Conservation (phyloP, 2,113 vertebrate genomes). For the Periophthalmodon schlosseri region DNA sequence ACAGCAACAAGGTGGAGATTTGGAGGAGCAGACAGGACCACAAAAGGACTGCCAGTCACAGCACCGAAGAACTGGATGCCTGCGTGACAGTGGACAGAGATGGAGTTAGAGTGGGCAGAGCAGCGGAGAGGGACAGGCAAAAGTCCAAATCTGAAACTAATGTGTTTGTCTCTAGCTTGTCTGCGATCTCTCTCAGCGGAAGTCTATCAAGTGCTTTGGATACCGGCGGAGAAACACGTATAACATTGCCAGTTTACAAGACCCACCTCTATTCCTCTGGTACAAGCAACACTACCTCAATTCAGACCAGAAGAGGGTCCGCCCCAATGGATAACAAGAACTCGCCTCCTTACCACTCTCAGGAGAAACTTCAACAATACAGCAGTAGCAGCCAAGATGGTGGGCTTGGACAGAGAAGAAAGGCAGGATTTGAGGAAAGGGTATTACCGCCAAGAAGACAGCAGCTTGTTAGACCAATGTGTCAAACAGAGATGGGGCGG, state of each 20-base stretch:
- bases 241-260: conserved; percentile 49
- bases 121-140: conserved; percentile 36
- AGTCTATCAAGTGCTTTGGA: conserved; percentile 75
- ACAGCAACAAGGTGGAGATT: conserved; percentile 58
- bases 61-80: conserved; percentile 69
- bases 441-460: conserved; percentile 70
- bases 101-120: conserved; percentile 48
- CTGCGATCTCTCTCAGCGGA: conserved; percentile 66
- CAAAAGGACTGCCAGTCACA: conserved; percentile 54
- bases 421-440: conserved; percentile 70
- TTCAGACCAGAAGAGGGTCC: conserved; percentile 52
- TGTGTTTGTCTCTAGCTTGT: conserved; percentile 74
- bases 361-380: conserved; percentile 44
- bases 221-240: conserved; percentile 41
- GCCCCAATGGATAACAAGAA: conserved; percentile 66
- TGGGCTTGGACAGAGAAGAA: conserved; percentile 64
- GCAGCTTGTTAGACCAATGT: conserved; percentile 77
- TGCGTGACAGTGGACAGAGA: conserved; percentile 50
- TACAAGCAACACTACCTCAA: conserved; percentile 67
- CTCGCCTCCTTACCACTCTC: conserved; percentile 50
- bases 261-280: conserved; percentile 39
- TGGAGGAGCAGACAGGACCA: conserved; percentile 36
- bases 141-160: conserved; percentile 78
- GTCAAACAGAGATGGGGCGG: conserved; percentile 69
- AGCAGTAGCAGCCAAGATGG: conserved; percentile 36